phyloP scores from a whole-genome alignment of 2,888 invertebrate species.

The Leptogaster cylindrica region DNA sequence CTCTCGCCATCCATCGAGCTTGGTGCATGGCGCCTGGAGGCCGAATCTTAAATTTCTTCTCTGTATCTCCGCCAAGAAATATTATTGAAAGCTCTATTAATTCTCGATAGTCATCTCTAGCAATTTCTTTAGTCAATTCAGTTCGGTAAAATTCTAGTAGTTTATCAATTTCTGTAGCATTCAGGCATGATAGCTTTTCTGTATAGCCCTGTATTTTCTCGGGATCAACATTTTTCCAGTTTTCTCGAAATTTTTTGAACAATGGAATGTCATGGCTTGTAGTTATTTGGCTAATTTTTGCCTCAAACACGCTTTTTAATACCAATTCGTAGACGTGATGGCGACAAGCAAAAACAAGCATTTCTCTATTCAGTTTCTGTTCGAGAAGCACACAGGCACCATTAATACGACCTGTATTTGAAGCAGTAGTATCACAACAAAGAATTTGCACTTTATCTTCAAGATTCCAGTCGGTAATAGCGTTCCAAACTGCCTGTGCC shows the following conservation, averaged over 20 bases:
- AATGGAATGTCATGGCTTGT: slow-evolving; percentile 51
- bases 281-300: slow-evolving; percentile 48
- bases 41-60: slow-evolving; percentile 42
- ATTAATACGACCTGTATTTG: slow-evolving; percentile 51
- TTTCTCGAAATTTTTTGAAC: slow-evolving; percentile 25
- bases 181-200: no score
- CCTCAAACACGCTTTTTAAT: slow-evolving; percentile 48
- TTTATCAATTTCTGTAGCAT: not conserved
- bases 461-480: slow-evolving; percentile 48
- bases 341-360: slow-evolving; percentile 43
- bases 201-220: slow-evolving; percentile 5
- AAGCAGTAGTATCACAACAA: slow-evolving; percentile 50
- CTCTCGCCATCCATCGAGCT: slow-evolving; percentile 52
- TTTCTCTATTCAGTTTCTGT: slow-evolving; percentile 46
- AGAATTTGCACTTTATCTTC: slow-evolving; percentile 49
- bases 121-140: slow-evolving; percentile 48
- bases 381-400: slow-evolving; percentile 50
- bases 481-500: slow-evolving; percentile 49
- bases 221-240: slow-evolving; percentile 32
- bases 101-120: slow-evolving; percentile 50
- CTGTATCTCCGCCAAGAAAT: slow-evolving; percentile 43
- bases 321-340: slow-evolving; percentile 49
- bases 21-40: slow-evolving; percentile 54
- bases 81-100: slow-evolving; percentile 44
- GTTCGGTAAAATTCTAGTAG: slow-evolving; percentile 31